Evolutionary conservation across 2,113 vertebrate species (phyloP).

Genomic region (Formicarius rufipectus): DNA sequence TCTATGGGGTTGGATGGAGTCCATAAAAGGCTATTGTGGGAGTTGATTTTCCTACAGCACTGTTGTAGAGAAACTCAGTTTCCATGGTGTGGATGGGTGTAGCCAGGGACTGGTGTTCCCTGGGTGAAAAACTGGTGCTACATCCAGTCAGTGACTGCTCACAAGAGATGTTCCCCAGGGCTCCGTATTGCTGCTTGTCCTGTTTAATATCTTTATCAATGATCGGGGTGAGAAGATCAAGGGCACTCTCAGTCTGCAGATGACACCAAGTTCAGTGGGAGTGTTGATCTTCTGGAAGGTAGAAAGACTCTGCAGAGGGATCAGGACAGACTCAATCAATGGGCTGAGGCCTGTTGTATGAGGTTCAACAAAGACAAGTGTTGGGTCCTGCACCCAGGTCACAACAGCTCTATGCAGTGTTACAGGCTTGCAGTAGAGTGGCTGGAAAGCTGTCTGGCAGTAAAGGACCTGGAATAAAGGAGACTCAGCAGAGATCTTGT

Average conservation of each 20-base stretch:
- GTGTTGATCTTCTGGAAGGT: neutral
- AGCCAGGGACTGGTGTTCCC: neutral
- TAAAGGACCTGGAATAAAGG: neutral
- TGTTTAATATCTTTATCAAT: neutral
- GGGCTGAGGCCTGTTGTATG: neutral
- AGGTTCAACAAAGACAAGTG: neutral
- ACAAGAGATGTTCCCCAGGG: neutral
- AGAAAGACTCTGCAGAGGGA: neutral
- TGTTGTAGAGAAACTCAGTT: neutral
- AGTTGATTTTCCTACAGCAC: neutral
- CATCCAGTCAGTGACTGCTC: rapidly evolving
- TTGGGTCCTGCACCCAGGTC: neutral
- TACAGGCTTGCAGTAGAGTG: neutral
- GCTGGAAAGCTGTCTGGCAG: neutral
- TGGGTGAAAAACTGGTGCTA: neutral
- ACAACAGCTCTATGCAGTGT: too few relatives aligned
- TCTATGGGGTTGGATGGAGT: too few relatives aligned
- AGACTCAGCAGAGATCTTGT: neutral
- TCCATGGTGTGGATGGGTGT: neutral
- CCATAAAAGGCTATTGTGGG: neutral
- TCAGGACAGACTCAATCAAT: neutral
- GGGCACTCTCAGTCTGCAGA: neutral
- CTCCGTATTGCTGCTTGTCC: neutral
- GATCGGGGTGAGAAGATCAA: neutral
- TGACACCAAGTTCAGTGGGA: neutral